Evolutionary conservation across 2,797 vertebrate species (phyloP).

Genomic region (Periophthalmus magnuspinnatus): DNA sequence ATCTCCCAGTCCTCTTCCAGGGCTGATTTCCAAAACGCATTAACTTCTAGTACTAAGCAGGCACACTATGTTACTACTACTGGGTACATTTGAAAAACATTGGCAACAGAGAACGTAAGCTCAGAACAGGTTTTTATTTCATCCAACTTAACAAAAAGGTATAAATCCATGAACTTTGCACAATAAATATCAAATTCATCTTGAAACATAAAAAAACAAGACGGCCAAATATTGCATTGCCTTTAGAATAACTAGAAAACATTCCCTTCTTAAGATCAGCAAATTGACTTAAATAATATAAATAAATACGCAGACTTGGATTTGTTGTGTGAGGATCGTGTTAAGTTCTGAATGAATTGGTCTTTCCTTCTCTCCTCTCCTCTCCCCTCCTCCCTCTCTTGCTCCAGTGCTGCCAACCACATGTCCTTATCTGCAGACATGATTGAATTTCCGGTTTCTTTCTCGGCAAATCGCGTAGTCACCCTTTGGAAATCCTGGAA

Average conservation of each 20-base stretch:
- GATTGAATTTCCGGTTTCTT: slow-evolving; percentile 68
- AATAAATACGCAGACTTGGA: slow-evolving; percentile 54
- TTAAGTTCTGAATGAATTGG: slow-evolving; percentile 28
- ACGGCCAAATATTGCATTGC: slow-evolving; percentile 44
- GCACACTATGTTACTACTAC: slow-evolving; percentile 9
- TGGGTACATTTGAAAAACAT: slow-evolving; percentile 25
- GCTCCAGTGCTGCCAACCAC: slow-evolving; percentile 32
- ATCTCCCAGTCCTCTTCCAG: background rate
- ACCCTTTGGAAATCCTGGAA: slow-evolving; percentile 60
- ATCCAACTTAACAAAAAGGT: slow-evolving; percentile 47
- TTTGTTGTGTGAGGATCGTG: slow-evolving; percentile 43
- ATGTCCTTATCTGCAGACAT: slow-evolving; percentile 58
- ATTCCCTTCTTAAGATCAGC: slow-evolving; percentile 65
- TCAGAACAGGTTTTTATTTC: slow-evolving; percentile 51
- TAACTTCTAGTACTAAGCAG: slow-evolving; percentile 1
- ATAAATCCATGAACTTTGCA: slow-evolving; percentile 52
- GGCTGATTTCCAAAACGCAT: slow-evolving; percentile 8
- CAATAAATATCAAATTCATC: slow-evolving; percentile 80
- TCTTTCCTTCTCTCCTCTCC: slow-evolving; percentile 35
- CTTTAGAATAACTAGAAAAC: slow-evolving; percentile 47
- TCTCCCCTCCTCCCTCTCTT: slow-evolving; percentile 21
- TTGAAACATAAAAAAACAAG: slow-evolving; percentile 59
- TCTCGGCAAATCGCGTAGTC: slow-evolving; percentile 60
- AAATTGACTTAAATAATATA: slow-evolving; percentile 64
- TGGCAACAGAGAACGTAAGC: background rate